Base-by-base conservation (phyloP, 2,113 vertebrate species). In the Callipepla squamata region DNA sequence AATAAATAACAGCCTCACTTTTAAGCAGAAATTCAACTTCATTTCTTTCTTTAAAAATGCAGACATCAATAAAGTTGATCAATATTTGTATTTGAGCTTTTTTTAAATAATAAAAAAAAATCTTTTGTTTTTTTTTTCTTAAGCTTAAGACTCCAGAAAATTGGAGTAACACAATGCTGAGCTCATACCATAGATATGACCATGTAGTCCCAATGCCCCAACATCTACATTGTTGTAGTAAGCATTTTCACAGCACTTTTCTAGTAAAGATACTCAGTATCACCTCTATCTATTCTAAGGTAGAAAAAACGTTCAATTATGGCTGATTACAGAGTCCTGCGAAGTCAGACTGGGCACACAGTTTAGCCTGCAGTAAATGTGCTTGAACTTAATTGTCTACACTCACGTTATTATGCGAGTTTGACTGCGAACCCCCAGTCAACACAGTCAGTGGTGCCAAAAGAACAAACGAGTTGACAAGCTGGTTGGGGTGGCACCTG, bases 371-470 rank as follows among this genome's bases (percentile, higher is more conserved):
- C 80, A 32, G 34, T 21, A 51, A 65, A 77, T 50, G 13, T 55
- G 82, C 28, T 59, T 42, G 51, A 76, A 44, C 5, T 32, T 3
- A 11, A 26, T 15, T 8, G 7, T 40, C 53, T 36, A 28, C 0
- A 0, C 4, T 7, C 36, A 58, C 30, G 5, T 23, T 2, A 6
- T 50, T 40, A 40, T 40, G 40, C 13, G 40, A 0, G 38, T 13
- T 40, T 8, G 3, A 0, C 28, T 38, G 14, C 17, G 50, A 38
- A 7, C 12, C 12, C 11, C 14, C 34, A 32, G 34, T 1, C 73
- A 57, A 4, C 3, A 19, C 32, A 69, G 17, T 4, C 26, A 36
- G 53, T 4, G 18, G 14, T 26, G 23, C 47, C 32, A 70, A 85
- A 38, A 67, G 58, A 68, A 11, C 23, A 76, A 4, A 9, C n/a